Conservation (phyloP, 2,797 vertebrate species). For the Mallotus villosus region DNA sequence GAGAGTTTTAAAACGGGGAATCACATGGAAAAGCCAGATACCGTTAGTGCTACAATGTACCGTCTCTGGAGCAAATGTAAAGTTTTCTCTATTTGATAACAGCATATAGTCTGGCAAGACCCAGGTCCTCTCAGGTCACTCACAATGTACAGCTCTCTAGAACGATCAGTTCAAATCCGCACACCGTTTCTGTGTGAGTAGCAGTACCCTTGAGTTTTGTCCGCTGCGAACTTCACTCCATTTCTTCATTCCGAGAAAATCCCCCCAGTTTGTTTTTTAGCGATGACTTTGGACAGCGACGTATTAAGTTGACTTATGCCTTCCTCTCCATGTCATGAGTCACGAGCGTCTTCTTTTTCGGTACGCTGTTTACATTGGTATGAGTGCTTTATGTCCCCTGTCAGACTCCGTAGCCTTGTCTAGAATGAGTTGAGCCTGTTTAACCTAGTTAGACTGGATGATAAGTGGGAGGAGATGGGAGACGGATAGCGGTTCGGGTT, state of each 20-base stretch:
- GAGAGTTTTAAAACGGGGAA: conserved; percentile 18
- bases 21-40: conserved; percentile 8
- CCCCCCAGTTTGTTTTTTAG: conserved; percentile 4
- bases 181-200: conserved; percentile 1
- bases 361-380: conserved; percentile 54
- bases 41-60: conserved; percentile 7
- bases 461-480: conserved; percentile 5
- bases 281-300: conserved; percentile 25
- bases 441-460: conserved; percentile 20
- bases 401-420: conserved; percentile 14
- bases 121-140: neutral
- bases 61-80: too few relatives aligned
- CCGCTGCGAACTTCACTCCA: neutral
- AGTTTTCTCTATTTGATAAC: neutral
- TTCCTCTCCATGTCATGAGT: conserved; percentile 33
- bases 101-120: neutral
- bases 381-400: conserved; percentile 47
- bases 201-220: conserved; percentile 2
- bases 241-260: neutral
- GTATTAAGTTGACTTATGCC: conserved; percentile 42
- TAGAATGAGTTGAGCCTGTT: conserved; percentile 18
- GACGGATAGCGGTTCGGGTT: conserved; percentile 15
- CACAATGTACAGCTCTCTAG: too few relatives aligned
- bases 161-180: conserved; percentile 1
- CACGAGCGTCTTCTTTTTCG: conserved; percentile 38